phyloP scores from a whole-genome alignment of 2,113 vertebrate species.

The Salvator merianae region DNA sequence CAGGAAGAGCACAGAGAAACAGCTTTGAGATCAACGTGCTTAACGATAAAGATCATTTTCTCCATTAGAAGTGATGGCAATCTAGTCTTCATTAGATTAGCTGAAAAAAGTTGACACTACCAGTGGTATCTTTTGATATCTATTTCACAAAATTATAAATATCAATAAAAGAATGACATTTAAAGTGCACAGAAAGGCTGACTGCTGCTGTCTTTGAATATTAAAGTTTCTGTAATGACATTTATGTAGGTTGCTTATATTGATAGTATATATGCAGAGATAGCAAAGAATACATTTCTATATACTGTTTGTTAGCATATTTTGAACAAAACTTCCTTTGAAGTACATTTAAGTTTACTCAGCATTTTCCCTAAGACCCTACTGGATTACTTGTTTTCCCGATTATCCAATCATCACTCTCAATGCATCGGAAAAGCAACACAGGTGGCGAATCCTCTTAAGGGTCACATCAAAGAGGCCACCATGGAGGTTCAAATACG shows the following conservation, averaged over 20 bases:
- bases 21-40: conserved; percentile 12
- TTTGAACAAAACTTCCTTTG: background rate
- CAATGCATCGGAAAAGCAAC: conserved; percentile 24
- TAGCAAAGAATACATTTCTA: background rate
- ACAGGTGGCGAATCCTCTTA: conserved; percentile 54
- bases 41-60: conserved; percentile 12
- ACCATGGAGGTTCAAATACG: conserved; percentile 55
- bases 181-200: conserved; percentile 13
- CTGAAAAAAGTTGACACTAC: background rate
- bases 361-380: conserved; percentile 51
- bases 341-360: conserved; percentile 38
- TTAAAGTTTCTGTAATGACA: background rate
- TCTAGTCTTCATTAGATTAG: conserved; percentile 18
- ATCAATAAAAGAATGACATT: background rate
- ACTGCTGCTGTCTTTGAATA: background rate
- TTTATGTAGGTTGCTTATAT: background rate
- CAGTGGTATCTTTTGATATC: background rate
- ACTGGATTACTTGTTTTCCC: conserved; percentile 64
- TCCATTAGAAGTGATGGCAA: conserved; percentile 9
- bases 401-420: conserved; percentile 57
- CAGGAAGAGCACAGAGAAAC: background rate
- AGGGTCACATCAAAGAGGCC: conserved; percentile 71
- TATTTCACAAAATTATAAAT: background rate
- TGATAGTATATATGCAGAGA: background rate
- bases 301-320: background rate